A percentile compares a stretch with the other conserved stretches of the same genome.
These are phyloP conservation scores for Cheilosia impressa DNA, from an alignment of 2,888 invertebrate species.

Conservation along the genomic window DNA sequence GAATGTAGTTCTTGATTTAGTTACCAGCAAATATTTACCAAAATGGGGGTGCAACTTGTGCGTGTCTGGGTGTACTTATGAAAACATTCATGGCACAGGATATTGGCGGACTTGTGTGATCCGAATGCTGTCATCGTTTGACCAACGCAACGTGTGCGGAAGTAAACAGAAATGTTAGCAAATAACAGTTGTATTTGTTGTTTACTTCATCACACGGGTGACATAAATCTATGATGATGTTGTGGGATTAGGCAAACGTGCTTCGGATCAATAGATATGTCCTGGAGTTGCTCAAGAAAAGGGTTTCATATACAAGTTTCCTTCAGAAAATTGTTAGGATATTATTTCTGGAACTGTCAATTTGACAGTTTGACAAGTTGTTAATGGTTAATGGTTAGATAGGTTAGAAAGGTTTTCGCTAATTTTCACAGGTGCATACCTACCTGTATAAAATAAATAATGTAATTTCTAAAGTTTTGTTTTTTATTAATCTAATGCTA, in stretches of 20 bases:
- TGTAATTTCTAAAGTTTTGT: too few species aligned
- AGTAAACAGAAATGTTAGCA: constrained; percentile 24
- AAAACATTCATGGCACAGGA: not conserved
- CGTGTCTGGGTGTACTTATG: not conserved
- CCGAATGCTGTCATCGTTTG: not conserved
- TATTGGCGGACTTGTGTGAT: not conserved
- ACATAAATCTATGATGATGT: constrained; percentile 22
- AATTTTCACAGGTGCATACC: too few species aligned
- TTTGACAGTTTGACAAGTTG: too few species aligned
- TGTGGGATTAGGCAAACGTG: constrained; percentile 30
- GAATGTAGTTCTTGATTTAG: constrained; percentile 54
- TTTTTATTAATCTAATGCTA: too few species aligned
- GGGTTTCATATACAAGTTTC: too few species aligned
- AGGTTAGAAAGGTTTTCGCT: too few species aligned
- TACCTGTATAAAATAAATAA: too few species aligned
- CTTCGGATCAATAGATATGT: constrained; percentile 22
- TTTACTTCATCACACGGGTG: constrained; percentile 37
- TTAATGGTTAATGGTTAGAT: too few species aligned
- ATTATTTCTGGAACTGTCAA: too few species aligned
- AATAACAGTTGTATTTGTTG: constrained; percentile 60
- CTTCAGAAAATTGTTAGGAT: too few species aligned
- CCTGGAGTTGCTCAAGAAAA: not conserved
- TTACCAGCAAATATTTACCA: constrained; percentile 49
- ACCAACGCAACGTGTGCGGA: constrained; percentile 15
- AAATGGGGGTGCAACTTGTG: not conserved